Evolutionary conservation across 2,888 invertebrate species (phyloP), one percentile per base, ranked within the genome.

Genomic region (Drosophila nr. fundita): DNA sequence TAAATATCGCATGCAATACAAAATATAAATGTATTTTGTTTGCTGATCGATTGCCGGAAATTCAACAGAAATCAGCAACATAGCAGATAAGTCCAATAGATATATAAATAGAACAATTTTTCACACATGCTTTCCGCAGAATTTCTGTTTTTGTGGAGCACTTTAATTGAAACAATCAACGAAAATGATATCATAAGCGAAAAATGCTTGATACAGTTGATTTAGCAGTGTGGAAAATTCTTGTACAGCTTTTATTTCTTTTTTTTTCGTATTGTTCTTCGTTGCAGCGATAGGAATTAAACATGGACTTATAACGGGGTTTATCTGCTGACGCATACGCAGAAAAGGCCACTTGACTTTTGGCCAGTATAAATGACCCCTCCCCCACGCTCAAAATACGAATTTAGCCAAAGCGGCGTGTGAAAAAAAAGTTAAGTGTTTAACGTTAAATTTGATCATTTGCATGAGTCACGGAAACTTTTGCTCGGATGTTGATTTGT

Each of bases 1-100:
- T 49, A 63, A 67, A 71, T 70, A 69, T 87, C 65, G 73, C 69
- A 73, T 72, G 73, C 72, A 57, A 76, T 42, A 77, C 10, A 62
- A 71, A 60, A 78, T 49, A 82, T n/a, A 62, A 71, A 52, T 21
- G 27, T 50, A 36, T 40, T 38, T 38, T 32, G 48, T n/a, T 27
- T 27, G 67, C 64, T 89, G 86, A 89, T 84, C 70, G 90, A 84
- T 84, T 74, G 68, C 38, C 74, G 68, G 72, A 82, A 85, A 68
- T 55, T 64, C 42, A 52, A 53, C 42, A 60, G 42, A 70, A 81
- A 82, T 67, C 52, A 52, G 42, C 60, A 73, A 66, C n/a, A 59
- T 13, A 29, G 32, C 21, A 57, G 73, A 78, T 81, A 77, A 68
- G 61, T 59, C 48, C n/a, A 29, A 54, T 59, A 53, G 18, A 68